Percentiles rank a stretch among this genome's conserved stretches.
phyloP scores from a whole-genome alignment of 2,113 vertebrate genomes.

The Halichoerus grypus region DNA sequence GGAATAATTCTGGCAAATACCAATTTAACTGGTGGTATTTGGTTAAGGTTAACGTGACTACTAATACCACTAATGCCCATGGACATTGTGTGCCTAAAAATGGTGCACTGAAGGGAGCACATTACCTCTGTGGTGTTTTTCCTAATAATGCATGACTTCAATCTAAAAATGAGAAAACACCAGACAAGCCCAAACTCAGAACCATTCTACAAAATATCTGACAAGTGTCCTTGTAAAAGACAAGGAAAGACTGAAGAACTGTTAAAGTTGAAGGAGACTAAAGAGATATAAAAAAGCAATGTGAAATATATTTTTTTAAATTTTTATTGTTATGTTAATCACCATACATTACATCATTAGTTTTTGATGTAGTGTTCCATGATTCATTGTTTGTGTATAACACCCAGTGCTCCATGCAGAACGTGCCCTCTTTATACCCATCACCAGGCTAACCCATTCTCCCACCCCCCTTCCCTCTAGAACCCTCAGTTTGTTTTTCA shows the following conservation, averaged over 20 bases:
- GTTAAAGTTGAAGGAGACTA: not conserved
- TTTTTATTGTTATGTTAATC: too few relatives aligned
- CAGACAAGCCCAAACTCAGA: not conserved
- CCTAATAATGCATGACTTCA: not conserved
- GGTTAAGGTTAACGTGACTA: not conserved
- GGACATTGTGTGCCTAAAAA: not conserved
- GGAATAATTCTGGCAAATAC: not conserved
- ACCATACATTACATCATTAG: too few relatives aligned
- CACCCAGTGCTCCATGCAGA: too few relatives aligned
- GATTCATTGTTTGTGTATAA: too few relatives aligned
- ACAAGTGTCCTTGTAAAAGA: not conserved
- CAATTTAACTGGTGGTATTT: not conserved
- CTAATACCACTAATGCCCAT: not conserved
- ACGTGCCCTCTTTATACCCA: too few relatives aligned
- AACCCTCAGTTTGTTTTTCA: too few relatives aligned
- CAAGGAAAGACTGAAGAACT: not conserved
- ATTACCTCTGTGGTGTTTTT: not conserved
- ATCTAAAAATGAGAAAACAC: not conserved
- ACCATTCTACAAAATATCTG: not conserved
- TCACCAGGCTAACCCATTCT: too few relatives aligned
- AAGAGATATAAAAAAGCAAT: not conserved
- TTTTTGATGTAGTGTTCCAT: too few relatives aligned
- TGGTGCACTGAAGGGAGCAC: not conserved
- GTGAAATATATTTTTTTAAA: too few relatives aligned
- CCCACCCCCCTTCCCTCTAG: too few relatives aligned